Evolutionary conservation across 2,888 invertebrate genomes (phyloP).

Genomic region (Bellardia bayeri): DNA sequence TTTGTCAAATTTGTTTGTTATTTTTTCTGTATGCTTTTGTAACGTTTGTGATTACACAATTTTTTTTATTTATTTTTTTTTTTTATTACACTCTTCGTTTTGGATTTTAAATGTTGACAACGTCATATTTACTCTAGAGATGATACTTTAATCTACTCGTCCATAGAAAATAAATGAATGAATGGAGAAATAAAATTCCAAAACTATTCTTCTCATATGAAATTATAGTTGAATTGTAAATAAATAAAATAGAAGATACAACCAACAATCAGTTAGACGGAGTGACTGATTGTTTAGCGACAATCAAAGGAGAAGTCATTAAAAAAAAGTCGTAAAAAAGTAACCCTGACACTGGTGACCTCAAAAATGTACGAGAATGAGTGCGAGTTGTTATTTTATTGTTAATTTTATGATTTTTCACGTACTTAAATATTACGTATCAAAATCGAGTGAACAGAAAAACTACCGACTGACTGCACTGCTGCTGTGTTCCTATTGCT

Average conservation of each 20-base stretch:
- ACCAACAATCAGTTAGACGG: slow-evolving; percentile 1
- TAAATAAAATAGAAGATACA: slow-evolving; percentile 48
- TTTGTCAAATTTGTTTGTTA: slow-evolving; percentile 37
- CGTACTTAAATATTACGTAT: slow-evolving; percentile 59
- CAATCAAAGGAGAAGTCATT: slow-evolving; percentile 43
- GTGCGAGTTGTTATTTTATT: slow-evolving; percentile 60
- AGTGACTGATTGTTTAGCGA: slow-evolving; percentile 5
- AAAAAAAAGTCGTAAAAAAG: slow-evolving; percentile 66
- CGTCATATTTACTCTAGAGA: slow-evolving; percentile 33
- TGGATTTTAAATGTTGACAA: slow-evolving; percentile 60
- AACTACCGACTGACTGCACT: slow-evolving; percentile 45
- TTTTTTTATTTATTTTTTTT: slow-evolving; percentile 33
- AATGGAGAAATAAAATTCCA: background rate
- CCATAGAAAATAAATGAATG: background rate
- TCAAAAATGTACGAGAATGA: slow-evolving; percentile 59
- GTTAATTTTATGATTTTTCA: slow-evolving; percentile 69
- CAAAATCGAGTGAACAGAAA: slow-evolving; percentile 21
- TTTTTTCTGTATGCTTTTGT: slow-evolving; percentile 37
- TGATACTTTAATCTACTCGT: background rate
- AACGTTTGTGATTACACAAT: slow-evolving; percentile 56
- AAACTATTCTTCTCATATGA: slow-evolving; percentile 53
- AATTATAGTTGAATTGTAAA: slow-evolving; percentile 58
- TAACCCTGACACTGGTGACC: slow-evolving; percentile 73
- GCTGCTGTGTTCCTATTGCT: slow-evolving; percentile 26
- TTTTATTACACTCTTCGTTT: slow-evolving; percentile 33